Percentiles rank a stretch among this genome's conserved stretches.
Conservation (phyloP, 2,888 invertebrate species). For the Chalcis sispes region DNA sequence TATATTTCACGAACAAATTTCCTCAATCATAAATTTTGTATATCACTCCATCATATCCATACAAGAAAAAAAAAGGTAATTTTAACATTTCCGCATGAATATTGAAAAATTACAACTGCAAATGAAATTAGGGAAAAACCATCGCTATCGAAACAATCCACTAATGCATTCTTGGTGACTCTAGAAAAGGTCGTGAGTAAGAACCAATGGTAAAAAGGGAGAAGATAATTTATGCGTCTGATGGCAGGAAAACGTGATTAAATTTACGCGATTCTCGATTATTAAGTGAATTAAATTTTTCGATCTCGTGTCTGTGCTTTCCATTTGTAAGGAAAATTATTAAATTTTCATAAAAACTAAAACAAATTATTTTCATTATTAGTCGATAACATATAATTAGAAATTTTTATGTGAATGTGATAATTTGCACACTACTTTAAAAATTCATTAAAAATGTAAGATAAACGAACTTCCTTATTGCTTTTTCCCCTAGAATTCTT, state of each 20-base stretch:
- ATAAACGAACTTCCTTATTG: slow-evolving; percentile 1
- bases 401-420: no score
- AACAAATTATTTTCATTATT: slow-evolving; percentile 2
- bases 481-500: neutral
- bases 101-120: neutral
- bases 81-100: no score
- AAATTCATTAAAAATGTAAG: slow-evolving; percentile 15
- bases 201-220: neutral
- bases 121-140: neutral
- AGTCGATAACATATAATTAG: slow-evolving; percentile 10
- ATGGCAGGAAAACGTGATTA: neutral
- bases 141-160: slow-evolving; percentile 1
- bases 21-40: no score
- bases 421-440: no score
- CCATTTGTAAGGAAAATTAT: neutral
- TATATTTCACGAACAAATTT: no score
- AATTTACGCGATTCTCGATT: neutral
- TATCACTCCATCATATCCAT: no score
- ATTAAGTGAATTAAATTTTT: neutral
- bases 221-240: slow-evolving; percentile 17
- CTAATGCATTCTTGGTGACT: slow-evolving; percentile 11
- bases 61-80: no score
- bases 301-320: no score
- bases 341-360: neutral
- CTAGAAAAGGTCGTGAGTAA: neutral